phyloP scores from a whole-genome alignment of 1,140 invertebrate species.

The Drosophila tristis region DNA sequence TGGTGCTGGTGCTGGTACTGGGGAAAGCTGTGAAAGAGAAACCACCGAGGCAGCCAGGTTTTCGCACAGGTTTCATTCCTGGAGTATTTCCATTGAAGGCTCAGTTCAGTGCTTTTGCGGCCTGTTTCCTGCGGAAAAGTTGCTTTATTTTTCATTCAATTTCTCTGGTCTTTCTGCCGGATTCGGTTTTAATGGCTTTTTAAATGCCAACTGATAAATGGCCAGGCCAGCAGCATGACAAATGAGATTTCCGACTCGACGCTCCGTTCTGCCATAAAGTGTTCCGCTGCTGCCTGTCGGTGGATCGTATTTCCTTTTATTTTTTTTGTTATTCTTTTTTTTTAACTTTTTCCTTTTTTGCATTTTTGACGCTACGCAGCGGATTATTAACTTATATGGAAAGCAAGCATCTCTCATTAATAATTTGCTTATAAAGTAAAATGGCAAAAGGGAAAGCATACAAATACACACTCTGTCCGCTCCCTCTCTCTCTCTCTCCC shows the following conservation, averaged over 20 bases:
- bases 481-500: neutral
- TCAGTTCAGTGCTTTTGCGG: conserved; percentile 34
- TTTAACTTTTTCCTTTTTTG: conserved; percentile 12
- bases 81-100: no score
- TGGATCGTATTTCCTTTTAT: conserved; percentile 16
- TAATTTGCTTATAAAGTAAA: conserved; percentile 62
- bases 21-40: conserved; percentile 22
- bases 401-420: conserved; percentile 56
- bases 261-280: conserved; percentile 48
- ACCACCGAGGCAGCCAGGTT: conserved; percentile 25
- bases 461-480: no score
- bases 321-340: neutral
- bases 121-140: conserved; percentile 46
- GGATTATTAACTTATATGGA: conserved; percentile 68
- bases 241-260: conserved; percentile 65
- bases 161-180: conserved; percentile 50
- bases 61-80: no score
- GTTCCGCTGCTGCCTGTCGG: conserved; percentile 23
- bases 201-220: conserved; percentile 82
- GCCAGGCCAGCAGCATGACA: conserved; percentile 77
- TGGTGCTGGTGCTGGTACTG: neutral
- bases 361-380: conserved; percentile 4
- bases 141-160: conserved; percentile 26
- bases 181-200: conserved; percentile 81
- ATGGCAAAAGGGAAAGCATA: conserved; percentile 29